phyloP scores from a whole-genome alignment of 2,888 invertebrate genomes.

The Xylota sylvarum region DNA sequence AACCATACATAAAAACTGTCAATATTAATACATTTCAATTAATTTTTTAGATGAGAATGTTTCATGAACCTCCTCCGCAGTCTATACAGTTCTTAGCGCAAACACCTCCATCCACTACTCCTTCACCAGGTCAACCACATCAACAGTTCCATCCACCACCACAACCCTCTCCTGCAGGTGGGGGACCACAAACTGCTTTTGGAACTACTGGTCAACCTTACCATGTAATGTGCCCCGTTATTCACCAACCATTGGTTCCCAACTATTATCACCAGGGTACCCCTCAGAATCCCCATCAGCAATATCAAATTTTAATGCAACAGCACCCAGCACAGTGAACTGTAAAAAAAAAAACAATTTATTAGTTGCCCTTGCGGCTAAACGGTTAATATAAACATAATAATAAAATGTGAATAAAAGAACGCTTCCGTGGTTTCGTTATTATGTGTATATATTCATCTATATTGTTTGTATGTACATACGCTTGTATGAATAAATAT shows the following conservation, averaged over 20 bases:
- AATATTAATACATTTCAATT: slow-evolving; percentile 4
- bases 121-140: slow-evolving; percentile 86
- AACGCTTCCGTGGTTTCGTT: slow-evolving; percentile 44
- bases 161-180: slow-evolving; percentile 86
- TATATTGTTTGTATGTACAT: background rate
- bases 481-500: background rate
- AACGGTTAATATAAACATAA: slow-evolving; percentile 44
- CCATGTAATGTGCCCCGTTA: slow-evolving; percentile 87
- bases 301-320: slow-evolving; percentile 84
- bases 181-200: slow-evolving; percentile 85
- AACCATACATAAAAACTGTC: slow-evolving; percentile 80
- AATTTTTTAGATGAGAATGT: slow-evolving; percentile 87
- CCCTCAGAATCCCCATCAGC: slow-evolving; percentile 84
- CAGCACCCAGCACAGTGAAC: slow-evolving; percentile 83
- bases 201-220: slow-evolving; percentile 85
- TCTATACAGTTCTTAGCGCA: slow-evolving; percentile 86
- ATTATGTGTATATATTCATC: background rate
- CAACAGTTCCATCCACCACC: slow-evolving; percentile 87
- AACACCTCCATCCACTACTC: slow-evolving; percentile 86
- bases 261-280: slow-evolving; percentile 83
- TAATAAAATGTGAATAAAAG: slow-evolving; percentile 60
- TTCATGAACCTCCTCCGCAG: slow-evolving; percentile 87
- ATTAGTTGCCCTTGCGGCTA: slow-evolving; percentile 30
- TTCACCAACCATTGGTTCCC: slow-evolving; percentile 84
- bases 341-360: slow-evolving; percentile 5